A percentile compares a stretch with the other conserved stretches of the same genome.
phyloP scores from a whole-genome alignment of 2,113 vertebrate species.

The Protobothrops mucrosquamatus region DNA sequence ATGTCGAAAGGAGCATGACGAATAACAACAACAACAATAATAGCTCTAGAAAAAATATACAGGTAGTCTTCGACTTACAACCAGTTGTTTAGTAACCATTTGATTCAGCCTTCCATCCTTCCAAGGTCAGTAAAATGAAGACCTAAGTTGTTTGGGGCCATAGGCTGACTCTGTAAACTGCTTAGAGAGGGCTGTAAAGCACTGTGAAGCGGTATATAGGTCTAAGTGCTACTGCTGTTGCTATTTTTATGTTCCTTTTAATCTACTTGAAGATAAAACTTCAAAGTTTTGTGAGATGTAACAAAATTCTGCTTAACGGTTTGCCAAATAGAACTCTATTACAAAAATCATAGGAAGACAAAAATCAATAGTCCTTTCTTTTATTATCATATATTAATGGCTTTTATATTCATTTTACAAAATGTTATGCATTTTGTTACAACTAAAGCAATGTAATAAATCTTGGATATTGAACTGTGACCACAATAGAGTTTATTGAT shows the following conservation, averaged over 20 bases:
- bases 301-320: not conserved
- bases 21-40: too few species aligned
- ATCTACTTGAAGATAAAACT: not conserved
- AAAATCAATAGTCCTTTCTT: not conserved
- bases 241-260: too few species aligned
- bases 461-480: not conserved
- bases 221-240: too few species aligned
- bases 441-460: not conserved
- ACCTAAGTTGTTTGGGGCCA: too few species aligned
- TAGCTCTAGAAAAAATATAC: too few species aligned
- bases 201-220: too few species aligned
- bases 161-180: too few species aligned
- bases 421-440: not conserved
- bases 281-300: not conserved
- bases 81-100: too few species aligned
- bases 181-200: too few species aligned
- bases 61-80: too few species aligned
- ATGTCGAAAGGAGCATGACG: not conserved
- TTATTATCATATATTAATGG: not conserved
- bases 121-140: too few species aligned
- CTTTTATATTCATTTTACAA: not conserved
- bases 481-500: not conserved
- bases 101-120: too few species aligned
- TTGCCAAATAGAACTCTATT: not conserved
- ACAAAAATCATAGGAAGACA: not conserved